phyloP scores from a whole-genome alignment of 2,797 vertebrate genomes.

The Remorina albescens region DNA sequence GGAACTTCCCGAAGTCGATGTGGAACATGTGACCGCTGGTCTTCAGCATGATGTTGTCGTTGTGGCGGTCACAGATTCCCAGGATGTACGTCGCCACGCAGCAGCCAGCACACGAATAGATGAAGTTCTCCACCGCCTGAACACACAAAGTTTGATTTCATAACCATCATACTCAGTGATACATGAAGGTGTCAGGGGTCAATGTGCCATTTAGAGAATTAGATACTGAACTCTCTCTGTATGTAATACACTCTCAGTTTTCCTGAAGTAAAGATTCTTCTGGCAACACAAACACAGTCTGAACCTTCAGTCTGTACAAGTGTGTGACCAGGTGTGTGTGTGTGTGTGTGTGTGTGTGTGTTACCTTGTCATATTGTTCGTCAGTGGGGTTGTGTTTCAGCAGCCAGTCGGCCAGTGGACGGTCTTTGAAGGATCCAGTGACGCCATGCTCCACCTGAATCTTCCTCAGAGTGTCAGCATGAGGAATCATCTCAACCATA shows the following conservation, averaged over 20 bases:
- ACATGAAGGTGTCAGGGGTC: background rate
- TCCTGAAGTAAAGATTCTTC: no score
- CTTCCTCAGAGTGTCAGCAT: constrained; percentile 94
- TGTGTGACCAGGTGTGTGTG: background rate
- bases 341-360: background rate
- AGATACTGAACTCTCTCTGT: no score
- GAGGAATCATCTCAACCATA: constrained; percentile 98
- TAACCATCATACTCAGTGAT: background rate
- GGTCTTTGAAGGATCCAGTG: constrained; percentile 96
- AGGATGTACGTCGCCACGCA: constrained; percentile 97
- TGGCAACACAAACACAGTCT: no score
- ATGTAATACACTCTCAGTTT: no score
- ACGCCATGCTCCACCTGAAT: constrained; percentile 98
- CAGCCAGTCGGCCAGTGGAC: constrained; percentile 94
- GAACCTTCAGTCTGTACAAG: no score
- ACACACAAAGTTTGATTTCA: constrained; percentile 1
- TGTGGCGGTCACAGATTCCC: constrained; percentile 97
- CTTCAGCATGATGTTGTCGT: constrained; percentile 99
- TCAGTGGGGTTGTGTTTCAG: constrained; percentile 96
- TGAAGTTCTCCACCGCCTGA: constrained; percentile 98
- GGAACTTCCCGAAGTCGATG: constrained; percentile 97
- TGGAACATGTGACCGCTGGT: constrained; percentile 99
- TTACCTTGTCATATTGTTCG: constrained; percentile 95
- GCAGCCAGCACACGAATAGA: constrained; percentile 97
- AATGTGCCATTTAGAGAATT: no score